Evolutionary conservation across 2,113 vertebrate species (phyloP), one percentile per base, ranked within the genome.

Genomic region (Orycteropus afer): DNA sequence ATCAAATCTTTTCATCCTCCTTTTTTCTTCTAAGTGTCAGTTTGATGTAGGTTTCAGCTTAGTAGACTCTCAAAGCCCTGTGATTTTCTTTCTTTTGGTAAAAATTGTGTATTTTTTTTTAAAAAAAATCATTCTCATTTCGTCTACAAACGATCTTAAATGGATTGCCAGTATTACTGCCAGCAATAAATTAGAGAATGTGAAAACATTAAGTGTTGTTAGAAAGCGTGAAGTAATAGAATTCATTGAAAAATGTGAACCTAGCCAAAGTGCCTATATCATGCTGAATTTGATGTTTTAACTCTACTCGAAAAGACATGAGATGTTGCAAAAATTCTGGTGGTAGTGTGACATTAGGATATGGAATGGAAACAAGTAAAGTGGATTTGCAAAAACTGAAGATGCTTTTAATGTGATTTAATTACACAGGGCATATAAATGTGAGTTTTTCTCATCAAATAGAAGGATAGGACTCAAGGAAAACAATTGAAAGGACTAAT

Each of bases 211-310:
- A 71, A 61, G 34, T 71, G 25, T 86, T 96, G 55, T 22, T 96
- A 0, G 14, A 96, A 97, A 96, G 90, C 81, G 74, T 20, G 3
- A 67, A 67, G 5, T n/a, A 71, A 23, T 55, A 23, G 53, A 88
- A 91, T 84, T 95, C 47, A 69, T n/a, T 90, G 80, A 88, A 92
- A 93, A 92, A 84, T 42, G 23, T 34, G 32, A n/a, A 20, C 76
- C 22, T 84, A 51, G 92, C 87, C 55, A 88, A 86, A 94, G 81
- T 86, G 22, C 25, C 17, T 18, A 0, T 63, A 18, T 89, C 88
- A 14, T 18, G 29, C 55, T 79, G 77, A 88, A 76, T 89, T 96
- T 86, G 34, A 69, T 55, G 80, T 93, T 95, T 92, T 92, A 95
- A 82, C 17, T 7, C 10, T 55, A 77, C 17, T 81, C 18, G 65